Conservation (phyloP, 2,888 invertebrate genomes). For the Atethmia centrago region DNA sequence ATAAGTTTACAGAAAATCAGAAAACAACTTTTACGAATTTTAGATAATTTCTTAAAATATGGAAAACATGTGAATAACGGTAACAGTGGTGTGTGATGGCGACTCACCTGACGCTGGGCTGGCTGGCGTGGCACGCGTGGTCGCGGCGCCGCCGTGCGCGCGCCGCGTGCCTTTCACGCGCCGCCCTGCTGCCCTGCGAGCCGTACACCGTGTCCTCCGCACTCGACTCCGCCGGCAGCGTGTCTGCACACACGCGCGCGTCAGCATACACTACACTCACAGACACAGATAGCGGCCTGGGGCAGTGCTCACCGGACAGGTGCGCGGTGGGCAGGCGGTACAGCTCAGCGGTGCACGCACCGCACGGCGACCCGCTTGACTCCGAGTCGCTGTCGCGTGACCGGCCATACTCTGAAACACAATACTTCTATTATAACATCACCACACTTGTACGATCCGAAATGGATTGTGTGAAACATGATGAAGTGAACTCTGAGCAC, state of each 20-base stretch:
- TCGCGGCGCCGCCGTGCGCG: conserved; percentile 68
- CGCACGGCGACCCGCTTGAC: conserved; percentile 86
- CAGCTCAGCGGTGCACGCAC: conserved; percentile 81
- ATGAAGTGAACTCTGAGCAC: not conserved
- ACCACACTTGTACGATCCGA: not conserved
- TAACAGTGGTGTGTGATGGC: not conserved
- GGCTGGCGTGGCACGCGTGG: conserved; percentile 65
- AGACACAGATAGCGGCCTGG: no score
- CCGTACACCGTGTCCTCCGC: conserved; percentile 77
- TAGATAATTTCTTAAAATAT: not conserved
- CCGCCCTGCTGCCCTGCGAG: conserved; percentile 37
- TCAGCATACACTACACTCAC: conserved; percentile 59
- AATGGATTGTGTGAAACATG: not conserved
- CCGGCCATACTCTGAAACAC: conserved; percentile 71
- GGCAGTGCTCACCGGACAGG: conserved; percentile 69
- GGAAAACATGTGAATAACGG: not conserved
- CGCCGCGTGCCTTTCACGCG: conserved; percentile 42
- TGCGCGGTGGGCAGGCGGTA: conserved; percentile 79
- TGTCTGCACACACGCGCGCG: conserved; percentile 66
- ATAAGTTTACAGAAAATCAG: not conserved
- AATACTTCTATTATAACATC: conserved; percentile 1
- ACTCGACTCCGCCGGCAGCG: conserved; percentile 78
- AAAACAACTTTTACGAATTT: not conserved
- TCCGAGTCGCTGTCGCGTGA: conserved; percentile 81
- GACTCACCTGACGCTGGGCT: conserved; percentile 74